Evolutionary conservation across 2,888 invertebrate genomes (phyloP).

Genomic region (Parascotia fuliginaria): DNA sequence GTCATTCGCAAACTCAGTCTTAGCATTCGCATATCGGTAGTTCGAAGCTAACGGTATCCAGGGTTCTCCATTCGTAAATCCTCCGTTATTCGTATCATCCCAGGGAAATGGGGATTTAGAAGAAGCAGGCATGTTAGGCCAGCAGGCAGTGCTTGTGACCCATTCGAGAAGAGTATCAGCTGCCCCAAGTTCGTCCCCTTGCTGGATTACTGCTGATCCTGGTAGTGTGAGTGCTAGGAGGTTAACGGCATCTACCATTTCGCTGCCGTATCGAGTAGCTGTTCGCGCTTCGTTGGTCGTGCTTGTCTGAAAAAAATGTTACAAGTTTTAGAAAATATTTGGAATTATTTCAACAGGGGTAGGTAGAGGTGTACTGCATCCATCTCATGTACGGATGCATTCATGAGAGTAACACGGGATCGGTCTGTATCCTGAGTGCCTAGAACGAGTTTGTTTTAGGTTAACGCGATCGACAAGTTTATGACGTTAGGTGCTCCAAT

Average conservation of each 20-base stretch:
- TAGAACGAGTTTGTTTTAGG: no score
- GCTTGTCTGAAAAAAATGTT: slow-evolving; percentile 61
- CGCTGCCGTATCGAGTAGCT: slow-evolving; percentile 88
- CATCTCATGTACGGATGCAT: no score
- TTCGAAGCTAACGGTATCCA: slow-evolving; percentile 90
- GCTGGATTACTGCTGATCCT: slow-evolving; percentile 91
- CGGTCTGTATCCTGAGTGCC: no score
- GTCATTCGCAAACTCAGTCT: slow-evolving; percentile 77
- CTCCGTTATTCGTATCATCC: slow-evolving; percentile 76
- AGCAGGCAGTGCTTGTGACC: slow-evolving; percentile 78
- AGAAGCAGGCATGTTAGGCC: slow-evolving; percentile 65
- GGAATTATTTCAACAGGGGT: no score
- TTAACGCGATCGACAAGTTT: no score
- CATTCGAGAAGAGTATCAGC: slow-evolving; percentile 83
- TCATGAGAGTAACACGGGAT: no score
- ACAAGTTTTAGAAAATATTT: background rate
- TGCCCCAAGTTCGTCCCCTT: slow-evolving; percentile 91
- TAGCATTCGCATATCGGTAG: slow-evolving; percentile 87
- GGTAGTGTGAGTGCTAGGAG: slow-evolving; percentile 90
- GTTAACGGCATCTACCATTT: slow-evolving; percentile 89
- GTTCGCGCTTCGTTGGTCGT: slow-evolving; percentile 54
- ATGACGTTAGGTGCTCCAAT: no score
- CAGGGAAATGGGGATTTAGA: slow-evolving; percentile 74
- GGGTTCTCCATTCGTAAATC: slow-evolving; percentile 84
- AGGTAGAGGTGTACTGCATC: no score